Base-by-base conservation (phyloP, 2,113 vertebrate species). In the Eulemur rufifrons region DNA sequence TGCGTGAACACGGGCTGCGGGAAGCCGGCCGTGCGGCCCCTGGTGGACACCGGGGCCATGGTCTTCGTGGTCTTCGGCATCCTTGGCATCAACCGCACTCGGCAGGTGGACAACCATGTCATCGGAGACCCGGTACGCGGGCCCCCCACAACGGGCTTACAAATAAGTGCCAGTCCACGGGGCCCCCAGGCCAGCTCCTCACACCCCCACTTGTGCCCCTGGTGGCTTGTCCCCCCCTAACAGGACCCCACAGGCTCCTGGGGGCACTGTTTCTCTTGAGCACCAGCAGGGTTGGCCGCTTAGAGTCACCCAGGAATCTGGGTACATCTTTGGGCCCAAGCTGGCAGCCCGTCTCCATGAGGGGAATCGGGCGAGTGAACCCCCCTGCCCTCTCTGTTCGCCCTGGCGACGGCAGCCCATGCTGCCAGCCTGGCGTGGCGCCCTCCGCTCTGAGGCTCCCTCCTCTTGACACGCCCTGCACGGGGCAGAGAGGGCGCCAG, bases 11-110 rank as follows among this genome's bases (percentile, higher is more conserved):
- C 98, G 0, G 98, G 97, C 86, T 99, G 99, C 0, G 99, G 99
- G 91, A 99, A 98, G 71, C 99, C 99, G 0, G 99, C 99, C 0
- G 99, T 99, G 94, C 98, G 99, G 77, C 99, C 99, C 0, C 99
- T 99, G 96, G 99, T 99, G 3, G 99, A 99, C 97, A 99, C 99
- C 0, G 99, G 99, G 5, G 99, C 99, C 95, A 99, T 99, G 99
- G 99, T 99, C 90, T 99, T 99, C 0, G 99, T 99, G 2, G 99
- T 99, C 96, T 99, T 99, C 0, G 99, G 99, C 1, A 99, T 99
- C 91, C 76, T 99, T 23, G 99, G 99, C 32, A 98, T 99, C 4
- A 99, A 99, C 54, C 99, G 99, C 78, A 99, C 99, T 0, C 95
- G 97, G 1, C 98, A 29, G 63, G 97, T 37, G 4, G 99, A 99